These are phyloP conservation scores for Chionomys nivalis DNA, from an alignment of 2,113 vertebrate genomes.

Conservation along the genomic window DNA sequence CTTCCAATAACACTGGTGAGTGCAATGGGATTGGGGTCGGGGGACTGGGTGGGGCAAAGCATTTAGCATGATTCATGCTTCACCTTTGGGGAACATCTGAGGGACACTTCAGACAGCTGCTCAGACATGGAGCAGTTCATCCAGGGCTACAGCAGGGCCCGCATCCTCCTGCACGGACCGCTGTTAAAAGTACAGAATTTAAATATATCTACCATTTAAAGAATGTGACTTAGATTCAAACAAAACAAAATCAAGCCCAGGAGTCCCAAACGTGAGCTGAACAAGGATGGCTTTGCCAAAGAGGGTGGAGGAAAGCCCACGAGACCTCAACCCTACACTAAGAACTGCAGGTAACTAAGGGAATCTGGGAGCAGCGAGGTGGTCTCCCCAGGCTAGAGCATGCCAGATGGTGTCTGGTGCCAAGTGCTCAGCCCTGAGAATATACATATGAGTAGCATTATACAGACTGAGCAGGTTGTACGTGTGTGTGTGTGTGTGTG, in stretches of 20 bases:
- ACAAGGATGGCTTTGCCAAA: neutral
- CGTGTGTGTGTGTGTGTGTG: too few relatives aligned
- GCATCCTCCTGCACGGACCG: slow-evolving; percentile 21
- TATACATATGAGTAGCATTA: neutral
- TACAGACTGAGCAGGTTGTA: neutral
- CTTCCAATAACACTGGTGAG: neutral
- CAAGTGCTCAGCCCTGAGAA: neutral
- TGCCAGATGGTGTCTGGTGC: neutral
- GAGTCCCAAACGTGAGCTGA: neutral
- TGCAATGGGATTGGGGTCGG: neutral
- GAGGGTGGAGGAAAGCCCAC: fast-evolving
- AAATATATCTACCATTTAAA: neutral
- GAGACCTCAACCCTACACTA: neutral
- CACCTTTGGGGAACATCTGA: slow-evolving; percentile 4
- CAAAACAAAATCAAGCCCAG: neutral
- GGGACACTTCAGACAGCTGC: slow-evolving; percentile 36
- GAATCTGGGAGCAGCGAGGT: neutral
- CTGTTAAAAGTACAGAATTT: slow-evolving; percentile 45
- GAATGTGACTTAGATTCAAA: neutral
- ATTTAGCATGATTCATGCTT: neutral
- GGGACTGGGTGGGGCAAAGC: neutral
- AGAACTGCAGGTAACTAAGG: neutral
- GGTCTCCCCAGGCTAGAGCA: too few relatives aligned
- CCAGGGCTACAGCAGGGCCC: slow-evolving; percentile 9
- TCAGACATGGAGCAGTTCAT: slow-evolving; percentile 48